phyloP scores from a whole-genome alignment of 2,113 vertebrate genomes.

The Merops nubicus region DNA sequence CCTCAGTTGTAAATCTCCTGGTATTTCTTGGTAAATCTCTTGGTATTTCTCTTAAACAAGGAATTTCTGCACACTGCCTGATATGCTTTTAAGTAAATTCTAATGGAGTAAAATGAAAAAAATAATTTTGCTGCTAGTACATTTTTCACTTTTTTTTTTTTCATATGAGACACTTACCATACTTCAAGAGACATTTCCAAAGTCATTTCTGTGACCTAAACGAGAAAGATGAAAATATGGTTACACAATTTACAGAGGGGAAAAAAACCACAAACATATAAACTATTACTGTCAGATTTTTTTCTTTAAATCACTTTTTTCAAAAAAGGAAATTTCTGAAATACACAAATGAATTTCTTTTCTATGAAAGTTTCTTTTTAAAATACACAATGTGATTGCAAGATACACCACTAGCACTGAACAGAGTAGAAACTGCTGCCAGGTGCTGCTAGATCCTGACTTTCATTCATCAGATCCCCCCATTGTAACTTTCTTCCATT shows the following conservation, averaged over 20 bases:
- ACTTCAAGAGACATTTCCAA: conserved; percentile 91
- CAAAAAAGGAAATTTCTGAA: background rate
- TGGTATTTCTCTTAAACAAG: background rate
- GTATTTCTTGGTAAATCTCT: background rate
- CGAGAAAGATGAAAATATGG: background rate
- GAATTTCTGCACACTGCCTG: background rate
- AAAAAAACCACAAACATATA: background rate
- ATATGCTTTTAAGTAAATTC: background rate
- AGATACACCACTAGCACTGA: background rate
- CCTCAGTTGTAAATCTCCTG: too few species aligned
- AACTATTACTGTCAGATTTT: background rate
- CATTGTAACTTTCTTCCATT: background rate
- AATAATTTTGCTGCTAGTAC: background rate
- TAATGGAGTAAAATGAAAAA: background rate
- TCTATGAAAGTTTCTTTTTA: background rate
- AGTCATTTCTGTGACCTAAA: conserved; percentile 90
- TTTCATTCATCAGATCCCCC: background rate
- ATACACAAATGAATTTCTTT: background rate
- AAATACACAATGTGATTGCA: background rate
- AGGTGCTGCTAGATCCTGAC: background rate
- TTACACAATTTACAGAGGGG: background rate
- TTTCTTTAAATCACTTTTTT: background rate
- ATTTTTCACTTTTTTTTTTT: background rate
- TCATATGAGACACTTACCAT: conserved; percentile 82
- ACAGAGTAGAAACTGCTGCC: background rate